Evolutionary conservation across 2,888 invertebrate genomes (phyloP), one percentile per base, ranked within the genome.

Genomic region (Odontothrips loti): DNA sequence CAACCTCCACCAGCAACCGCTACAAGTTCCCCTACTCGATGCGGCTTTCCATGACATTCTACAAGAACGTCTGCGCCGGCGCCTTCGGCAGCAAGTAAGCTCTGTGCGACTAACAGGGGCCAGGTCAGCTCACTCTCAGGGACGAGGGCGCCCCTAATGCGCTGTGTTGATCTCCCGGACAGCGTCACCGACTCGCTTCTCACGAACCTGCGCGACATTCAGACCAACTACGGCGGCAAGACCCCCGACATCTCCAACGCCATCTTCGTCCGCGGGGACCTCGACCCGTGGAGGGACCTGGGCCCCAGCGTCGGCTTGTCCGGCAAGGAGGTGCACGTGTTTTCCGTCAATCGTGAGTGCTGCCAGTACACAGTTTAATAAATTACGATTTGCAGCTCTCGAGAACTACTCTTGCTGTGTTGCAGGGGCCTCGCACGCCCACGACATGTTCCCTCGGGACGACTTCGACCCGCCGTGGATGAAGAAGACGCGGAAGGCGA

Each of bases 261-360:
- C 23, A 81, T 83, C 47, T 82, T 83, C 79, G 81, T 81, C 34
- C 63, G 81, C n/a, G 83, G 83, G 4, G 63, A 81, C 43, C n/a
- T 80, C 6, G 83, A 83, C 79, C 83, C 83, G 15, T 83, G 83
- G 83, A 80, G 80, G 75, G 81, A 47, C 51, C 82, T 83, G 23
- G n/a, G 23, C 23, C 68, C 68, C 12, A 27, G 23, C 11, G 4
- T 27, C 23, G 10, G 68, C 23, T 10, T 12, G 58, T 12, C 68
- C 27, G 68, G 23, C 23, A 9, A 8, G 27, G 68, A 27, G 23
- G 27, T 75, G 11, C 27, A 75, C 68, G 68, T 75, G 9, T 75
- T 75, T 27, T 75, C 68, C 27, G 68, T 75, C 0, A n/a, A 23
- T 23, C n/a, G 68, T 75, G 10, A n/a, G 68, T 68, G 51, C 17